Base-by-base conservation (phyloP, 2,888 invertebrate species). In the Ormyrus nitidulus region DNA sequence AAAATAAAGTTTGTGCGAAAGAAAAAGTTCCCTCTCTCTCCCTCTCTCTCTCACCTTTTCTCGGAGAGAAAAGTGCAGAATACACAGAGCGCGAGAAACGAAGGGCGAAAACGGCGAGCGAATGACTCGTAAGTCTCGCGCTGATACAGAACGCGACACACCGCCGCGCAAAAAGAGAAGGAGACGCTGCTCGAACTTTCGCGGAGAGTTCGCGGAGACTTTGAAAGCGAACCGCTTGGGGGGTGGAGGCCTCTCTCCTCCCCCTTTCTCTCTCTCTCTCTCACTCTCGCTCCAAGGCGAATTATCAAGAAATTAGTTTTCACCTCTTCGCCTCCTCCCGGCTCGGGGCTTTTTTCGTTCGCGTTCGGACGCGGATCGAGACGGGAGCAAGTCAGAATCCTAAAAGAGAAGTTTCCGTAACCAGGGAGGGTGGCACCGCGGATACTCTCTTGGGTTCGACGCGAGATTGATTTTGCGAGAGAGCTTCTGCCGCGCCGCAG, bases 391-490 rank as follows among this genome's bases (percentile, higher is more conserved):
- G 48, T 64, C 13, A 48, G 46, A 56, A 78, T 72, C 59, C 54
- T 13, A 68, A 66, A 62, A 66, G 71, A 62, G 80, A 76, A 81
- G 79, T 73, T 76, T 68, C 62, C 46, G 79, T 72, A 61, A 72
- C 73, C 65, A 66, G 77, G 49, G 70, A 13, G 54, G 44, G 69
- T 9, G 44, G 6, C 19, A 1, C 19, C 19, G 13, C 9, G 44
- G 44, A 51, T 19, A 19, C 56, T 73, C 77, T 80, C 71, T 59
- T 62, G 75, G 71, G 75, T 56, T 69, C 61, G 70, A 46, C 82
- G 84, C 82, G 85, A 87, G 86, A 87, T 87, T 87, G 87, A 87
- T 87, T 87, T 87, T 86, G 85, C 84, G 83, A 84, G 84, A 83
- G 84, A 84, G 83, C 81, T 78, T 74, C 81, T 75, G 79, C 76